Evolutionary conservation across 2,888 invertebrate species (phyloP), one percentile per base, ranked within the genome.

Genomic region (Melieria crassipennis): DNA sequence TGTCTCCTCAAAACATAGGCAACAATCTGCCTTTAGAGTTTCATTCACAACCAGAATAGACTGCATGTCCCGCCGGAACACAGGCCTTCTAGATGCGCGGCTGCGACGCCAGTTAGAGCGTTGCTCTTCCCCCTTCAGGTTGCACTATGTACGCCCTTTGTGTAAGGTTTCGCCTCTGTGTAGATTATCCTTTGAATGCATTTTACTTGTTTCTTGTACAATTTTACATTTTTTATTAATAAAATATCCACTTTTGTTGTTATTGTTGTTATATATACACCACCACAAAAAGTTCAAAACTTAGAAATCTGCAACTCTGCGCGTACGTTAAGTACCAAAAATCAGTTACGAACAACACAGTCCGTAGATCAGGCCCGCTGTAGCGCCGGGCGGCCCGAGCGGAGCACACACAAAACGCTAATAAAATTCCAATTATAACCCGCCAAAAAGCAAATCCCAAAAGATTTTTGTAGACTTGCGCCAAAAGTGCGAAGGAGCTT

Each of bases 221-320:
- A 71, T 30, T 30, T 62, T 66, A 67, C 76, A 76, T 76, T 77
- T 77, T 76, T 73, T 78, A 83, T 84, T 80, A 83, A 84, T 84
- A 81, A 84, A 83, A 81, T 83, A 82, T 83, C 83, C 79, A 82
- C 84, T 83, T 83, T 84, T 84, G 83, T 84, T 82, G 80, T 83
- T 84, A 77, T 82, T 84, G 79, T 82, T 83, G 78, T 81, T 81
- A 78, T 80, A 79, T 80, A 79, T 78, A 80, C 78, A 81, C 30
- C 30, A 30, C 30, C 30, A 30, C 69, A 76, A 79, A 79, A 75
- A 69, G 72, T 71, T 73, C 73, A 78, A 76, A 65, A 70, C 58
- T 73, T 72, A 73, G 75, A 75, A 75, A 74, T 73, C 73, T 73
- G 73, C 73, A 75, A 75, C 77, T 64, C 65, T 62, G 61, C 69